Conservation (phyloP, 2,797 vertebrate genomes). For the Zenarchopterus dispar region DNA sequence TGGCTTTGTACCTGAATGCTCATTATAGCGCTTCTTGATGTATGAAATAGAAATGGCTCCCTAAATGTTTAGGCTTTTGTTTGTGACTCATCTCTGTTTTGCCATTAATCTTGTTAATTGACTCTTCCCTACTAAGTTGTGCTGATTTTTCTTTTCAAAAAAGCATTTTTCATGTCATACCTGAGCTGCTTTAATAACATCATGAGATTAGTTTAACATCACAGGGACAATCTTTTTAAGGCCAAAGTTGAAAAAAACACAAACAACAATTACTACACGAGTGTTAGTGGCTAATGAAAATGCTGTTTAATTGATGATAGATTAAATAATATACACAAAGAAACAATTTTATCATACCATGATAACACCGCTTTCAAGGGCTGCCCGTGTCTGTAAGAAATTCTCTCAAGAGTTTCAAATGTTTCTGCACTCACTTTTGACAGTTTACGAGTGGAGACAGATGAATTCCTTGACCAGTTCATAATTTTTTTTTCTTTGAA, state of each 20-base stretch:
- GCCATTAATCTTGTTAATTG: slow-evolving; percentile 73
- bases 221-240: slow-evolving; percentile 10
- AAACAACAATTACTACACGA: slow-evolving; percentile 18
- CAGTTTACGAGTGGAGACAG: no score
- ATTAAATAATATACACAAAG: slow-evolving; percentile 19
- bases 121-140: slow-evolving; percentile 63
- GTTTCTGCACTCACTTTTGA: no score
- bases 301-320: slow-evolving; percentile 45
- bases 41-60: slow-evolving; percentile 61
- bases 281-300: slow-evolving; percentile 34
- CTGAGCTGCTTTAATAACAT: slow-evolving; percentile 41
- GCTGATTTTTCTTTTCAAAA: slow-evolving; percentile 58
- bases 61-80: slow-evolving; percentile 69
- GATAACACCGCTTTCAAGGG: neutral
- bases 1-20: slow-evolving; percentile 70
- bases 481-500: no score
- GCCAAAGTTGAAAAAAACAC: slow-evolving; percentile 22
- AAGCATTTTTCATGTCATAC: slow-evolving; percentile 64
- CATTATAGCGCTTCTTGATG: slow-evolving; percentile 67
- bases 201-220: slow-evolving; percentile 36
- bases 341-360: slow-evolving; percentile 17
- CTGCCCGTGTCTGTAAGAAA: neutral
- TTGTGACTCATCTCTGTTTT: slow-evolving; percentile 45
- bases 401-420: no score
- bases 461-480: no score